Conservation (phyloP, 2,113 vertebrate genomes). For the Climacteris rufus region DNA sequence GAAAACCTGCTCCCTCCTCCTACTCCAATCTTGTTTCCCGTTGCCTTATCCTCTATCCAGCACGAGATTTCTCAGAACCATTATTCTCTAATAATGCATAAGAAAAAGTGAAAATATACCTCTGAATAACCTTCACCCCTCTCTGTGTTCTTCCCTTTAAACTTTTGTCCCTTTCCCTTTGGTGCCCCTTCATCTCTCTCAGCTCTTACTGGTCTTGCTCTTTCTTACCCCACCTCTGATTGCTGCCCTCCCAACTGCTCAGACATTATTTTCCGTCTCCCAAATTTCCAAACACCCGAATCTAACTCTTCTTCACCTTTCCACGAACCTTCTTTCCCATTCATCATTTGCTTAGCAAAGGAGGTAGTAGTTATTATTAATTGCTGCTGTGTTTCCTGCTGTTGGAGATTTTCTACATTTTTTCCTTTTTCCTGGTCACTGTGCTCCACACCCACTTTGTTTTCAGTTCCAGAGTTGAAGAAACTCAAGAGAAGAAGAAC, state of each 20-base stretch:
- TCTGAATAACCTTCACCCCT: background rate
- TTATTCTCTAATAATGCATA: background rate
- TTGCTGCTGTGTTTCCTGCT: background rate
- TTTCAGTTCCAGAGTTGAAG: background rate
- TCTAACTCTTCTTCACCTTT: background rate
- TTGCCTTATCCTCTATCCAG: background rate
- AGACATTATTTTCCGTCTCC: background rate
- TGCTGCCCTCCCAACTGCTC: rapidly evolving
- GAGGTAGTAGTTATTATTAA: background rate
- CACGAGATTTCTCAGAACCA: background rate
- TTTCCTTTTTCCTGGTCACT: background rate
- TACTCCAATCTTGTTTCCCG: background rate
- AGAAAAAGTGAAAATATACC: background rate
- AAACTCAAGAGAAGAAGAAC: background rate
- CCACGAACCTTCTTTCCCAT: background rate
- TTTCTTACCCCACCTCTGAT: background rate
- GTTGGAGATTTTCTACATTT: background rate
- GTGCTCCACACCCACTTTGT: background rate
- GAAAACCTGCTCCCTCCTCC: background rate
- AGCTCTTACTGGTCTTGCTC: background rate
- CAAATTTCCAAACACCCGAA: background rate
- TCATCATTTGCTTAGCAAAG: background rate
- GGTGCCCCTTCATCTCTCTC: background rate
- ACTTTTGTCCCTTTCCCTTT: background rate
- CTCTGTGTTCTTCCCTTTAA: background rate